Base-by-base conservation (phyloP, 2,888 invertebrate genomes). In the Aphelenchoides bicaudatus region DNA sequence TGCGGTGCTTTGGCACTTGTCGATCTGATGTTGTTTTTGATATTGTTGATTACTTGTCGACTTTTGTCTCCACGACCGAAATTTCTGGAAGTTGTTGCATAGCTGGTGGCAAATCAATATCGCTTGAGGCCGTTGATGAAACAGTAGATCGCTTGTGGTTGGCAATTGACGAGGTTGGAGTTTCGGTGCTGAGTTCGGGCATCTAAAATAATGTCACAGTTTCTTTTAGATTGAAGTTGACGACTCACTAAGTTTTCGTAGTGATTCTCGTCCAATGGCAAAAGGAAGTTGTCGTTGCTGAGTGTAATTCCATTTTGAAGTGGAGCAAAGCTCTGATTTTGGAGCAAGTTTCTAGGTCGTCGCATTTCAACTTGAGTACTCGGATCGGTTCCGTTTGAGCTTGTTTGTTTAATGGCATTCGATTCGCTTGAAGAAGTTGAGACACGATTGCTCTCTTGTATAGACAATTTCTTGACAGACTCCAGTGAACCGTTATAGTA, bases 71-170 rank as follows among this genome's bases (percentile, higher is more conserved):
- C 31, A 51, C 39, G 13, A 30, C 23, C 2, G 52, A 51, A 6
- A 51, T 23, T n/a, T n/a, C n/a, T n/a, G n/a, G n/a, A n/a, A n/a
- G n/a, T 3, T n/a, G 48, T 3, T 56, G 49, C 51, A 54, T 21
- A 10, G 54, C 54, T 3, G 54, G 54, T 2, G 54, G 54, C 5
- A 54, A 51, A 13, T 54, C 50, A 19, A 28, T 31, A 51, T 54
- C 52, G 23, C 27, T 27, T n/a, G 52, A 25, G 28, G 50, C 25
- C n/a, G 54, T 54, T 28, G 54, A 54, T 16, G 50, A 54, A n/a
- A 51, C 52, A 1, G 52, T 51, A 6, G 43, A 43, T 19, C 43
- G 43, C 23, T 43, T 43, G 23, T 25, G 25, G 23, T n/a, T n/a
- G n/a, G n/a, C n/a, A n/a, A 25, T 25, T 25, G 25, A 8, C 43